These are phyloP conservation scores for Actinernus sp. DNA, from an alignment of 92 coral and sea anemone species.

Conservation along the genomic window DNA sequence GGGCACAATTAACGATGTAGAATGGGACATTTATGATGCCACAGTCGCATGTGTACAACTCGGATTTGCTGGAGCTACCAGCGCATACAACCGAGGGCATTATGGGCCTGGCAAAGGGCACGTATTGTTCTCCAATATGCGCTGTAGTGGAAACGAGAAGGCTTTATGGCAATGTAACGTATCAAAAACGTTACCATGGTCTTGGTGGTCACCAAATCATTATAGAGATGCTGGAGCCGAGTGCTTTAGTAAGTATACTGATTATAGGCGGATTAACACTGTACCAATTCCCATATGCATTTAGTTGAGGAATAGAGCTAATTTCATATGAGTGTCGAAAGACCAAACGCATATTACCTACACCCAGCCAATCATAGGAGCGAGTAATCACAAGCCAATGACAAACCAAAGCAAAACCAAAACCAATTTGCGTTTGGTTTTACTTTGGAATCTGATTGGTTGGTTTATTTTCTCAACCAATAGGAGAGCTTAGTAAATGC, in stretches of 20 bases:
- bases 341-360: too few relatives aligned
- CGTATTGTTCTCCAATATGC: slow-evolving; percentile 41
- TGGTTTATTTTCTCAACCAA: too few relatives aligned
- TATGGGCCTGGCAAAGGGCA: slow-evolving; percentile 43
- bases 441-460: too few relatives aligned
- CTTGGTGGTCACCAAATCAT: slow-evolving; percentile 25
- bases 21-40: slow-evolving; percentile 68
- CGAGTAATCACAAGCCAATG: background rate
- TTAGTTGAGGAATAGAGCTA: too few relatives aligned
- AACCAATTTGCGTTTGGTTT: too few relatives aligned
- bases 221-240: slow-evolving; percentile 20
- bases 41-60: slow-evolving; percentile 58
- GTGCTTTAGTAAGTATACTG: slow-evolving; percentile 36
- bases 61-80: slow-evolving; percentile 32
- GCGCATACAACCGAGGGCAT: slow-evolving; percentile 21
- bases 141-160: slow-evolving; percentile 57
- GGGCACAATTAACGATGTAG: slow-evolving; percentile 64
- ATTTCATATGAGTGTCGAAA: too few relatives aligned
- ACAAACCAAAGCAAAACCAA: too few relatives aligned
- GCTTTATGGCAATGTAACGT: slow-evolving; percentile 33
- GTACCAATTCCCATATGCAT: too few relatives aligned
- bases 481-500: too few relatives aligned
- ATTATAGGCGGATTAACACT: too few relatives aligned
- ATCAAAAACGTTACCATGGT: slow-evolving; percentile 4
- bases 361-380: background rate